Base-by-base conservation (phyloP, 2,113 vertebrate genomes). In the Tichodroma muraria region DNA sequence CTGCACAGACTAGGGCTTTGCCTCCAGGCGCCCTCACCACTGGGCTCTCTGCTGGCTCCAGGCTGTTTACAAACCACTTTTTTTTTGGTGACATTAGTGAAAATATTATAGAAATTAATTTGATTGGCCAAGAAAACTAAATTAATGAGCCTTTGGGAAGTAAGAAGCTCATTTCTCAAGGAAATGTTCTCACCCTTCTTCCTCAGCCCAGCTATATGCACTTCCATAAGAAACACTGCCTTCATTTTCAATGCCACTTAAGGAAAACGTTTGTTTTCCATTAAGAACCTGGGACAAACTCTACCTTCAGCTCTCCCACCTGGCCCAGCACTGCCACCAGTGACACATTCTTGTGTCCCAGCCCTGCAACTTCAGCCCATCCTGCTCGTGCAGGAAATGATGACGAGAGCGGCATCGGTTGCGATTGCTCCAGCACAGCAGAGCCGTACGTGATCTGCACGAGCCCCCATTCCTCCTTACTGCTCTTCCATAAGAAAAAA, bases 181-280 rank as follows among this genome's bases (percentile, higher is more conserved):
- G n/a, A 35, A 25, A 28, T 2, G 6, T 63, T 50, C 35, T 57
- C 80, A 4, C 31, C 14, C n/a, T 9, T 35, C 57, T 35, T 73
- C 54, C 27, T n/a, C 70, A 76, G 61, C 57, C 24, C 6, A 1
- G 11, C 56, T 38, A 3, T 2, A 0, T 4, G 1, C n/a, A 4
- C 22, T 37, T 37, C 59, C 22, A 1, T 25, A 16, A 52, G 25
- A 66, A 80, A 75, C 38, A 38, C 23, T 5, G 4, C 6, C 31
- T 77, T 65, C 13, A 15, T 57, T 85, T 80, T 19, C 93, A 30
- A 5, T 8, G 8, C 17, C 23, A 7, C 45, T 59, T 25, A 2
- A 11, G 35, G 66, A 64, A 69, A 85, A 49, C 3, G 3, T 44
- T 76, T 79, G 85, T 44, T 85, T 69, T 77, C 66, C 13, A 8